Evolutionary conservation across 1,140 invertebrate genomes (phyloP), one percentile per base, ranked within the genome.

Genomic region (Trichonephila clavata): DNA sequence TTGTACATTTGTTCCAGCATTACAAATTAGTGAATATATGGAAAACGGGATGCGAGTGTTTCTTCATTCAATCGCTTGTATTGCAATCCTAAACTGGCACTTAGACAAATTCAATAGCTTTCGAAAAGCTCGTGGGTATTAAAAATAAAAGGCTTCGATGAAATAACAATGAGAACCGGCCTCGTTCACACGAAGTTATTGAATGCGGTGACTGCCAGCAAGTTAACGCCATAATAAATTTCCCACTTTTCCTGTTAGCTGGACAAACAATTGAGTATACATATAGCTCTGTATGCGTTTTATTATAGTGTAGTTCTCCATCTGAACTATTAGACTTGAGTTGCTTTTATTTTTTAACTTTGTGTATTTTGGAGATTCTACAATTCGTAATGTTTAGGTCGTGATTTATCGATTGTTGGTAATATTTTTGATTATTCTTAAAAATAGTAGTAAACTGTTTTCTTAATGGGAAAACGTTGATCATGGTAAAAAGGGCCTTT

Each of bases 211-310:
- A 77, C 71, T 77, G 71, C 27, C 39, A 32, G 27, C 18, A 20
- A 77, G 18, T 77, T 32, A 77, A 77, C 71, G 71, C 24, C 32
- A 77, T 77, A 77, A 77, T 77, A 77, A 77, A 16, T 77, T 77
- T 77, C 71, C 71, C 32, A 14, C 39, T 77, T 39, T 2, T 39
- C 32, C 21, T 32, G 4, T 50, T 77, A 20, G 71, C 71, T 77
- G 71, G 32, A 32, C 71, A 39, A 77, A 77, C 71, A 77, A 20
- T 18, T 77, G 27, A 13, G 24, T 18, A 32, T 16, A 39, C 8
- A 39, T 24, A 68, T 14, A 24, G 71, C 27, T 32, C 18, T 77
- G 13, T 63, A 20, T 39, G 18, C 27, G 4, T 77, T 24, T 32
- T 16, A 77, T 39, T 39, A 27, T 24, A 16, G 13, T 39, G 14